Percentiles rank a stretch among this genome's conserved stretches.
Conservation (phyloP, 1,140 invertebrate genomes). For the Trichogramma pretiosum region DNA sequence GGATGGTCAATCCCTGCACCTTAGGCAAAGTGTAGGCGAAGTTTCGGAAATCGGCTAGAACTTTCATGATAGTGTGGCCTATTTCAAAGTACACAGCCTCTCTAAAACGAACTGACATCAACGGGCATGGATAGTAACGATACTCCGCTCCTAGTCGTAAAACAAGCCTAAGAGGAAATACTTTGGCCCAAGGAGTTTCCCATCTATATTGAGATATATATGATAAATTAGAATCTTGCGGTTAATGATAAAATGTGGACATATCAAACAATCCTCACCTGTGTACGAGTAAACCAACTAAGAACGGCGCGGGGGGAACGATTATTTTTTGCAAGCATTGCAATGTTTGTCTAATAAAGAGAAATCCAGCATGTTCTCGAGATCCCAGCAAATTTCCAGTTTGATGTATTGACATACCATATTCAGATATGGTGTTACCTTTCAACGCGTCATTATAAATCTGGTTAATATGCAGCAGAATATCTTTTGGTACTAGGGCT, state of each 20-base stretch:
- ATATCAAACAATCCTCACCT: constrained; percentile 45
- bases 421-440: constrained; percentile 64
- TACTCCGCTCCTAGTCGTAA: constrained; percentile 77
- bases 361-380: constrained; percentile 75
- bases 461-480: constrained; percentile 67
- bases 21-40: constrained; percentile 75
- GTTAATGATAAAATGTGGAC: constrained; percentile 4
- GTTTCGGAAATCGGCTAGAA: constrained; percentile 80
- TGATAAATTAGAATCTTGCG: neutral
- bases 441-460: constrained; percentile 71
- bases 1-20: constrained; percentile 69
- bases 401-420: constrained; percentile 59
- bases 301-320: constrained; percentile 66
- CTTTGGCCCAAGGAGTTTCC: constrained; percentile 80
- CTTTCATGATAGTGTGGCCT: constrained; percentile 84
- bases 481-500: constrained; percentile 61
- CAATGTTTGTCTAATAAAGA: constrained; percentile 73
- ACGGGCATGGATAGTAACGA: constrained; percentile 78
- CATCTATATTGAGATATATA: constrained; percentile 42
- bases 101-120: constrained; percentile 70
- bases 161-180: constrained; percentile 70
- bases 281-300: constrained; percentile 75
- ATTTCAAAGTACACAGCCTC: constrained; percentile 81
- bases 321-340: constrained; percentile 74
- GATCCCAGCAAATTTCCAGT: constrained; percentile 61